A percentile compares a stretch with the other conserved stretches of the same genome.
phyloP scores from a whole-genome alignment of 1,140 invertebrate genomes.

The Drosophila eugracilis region DNA sequence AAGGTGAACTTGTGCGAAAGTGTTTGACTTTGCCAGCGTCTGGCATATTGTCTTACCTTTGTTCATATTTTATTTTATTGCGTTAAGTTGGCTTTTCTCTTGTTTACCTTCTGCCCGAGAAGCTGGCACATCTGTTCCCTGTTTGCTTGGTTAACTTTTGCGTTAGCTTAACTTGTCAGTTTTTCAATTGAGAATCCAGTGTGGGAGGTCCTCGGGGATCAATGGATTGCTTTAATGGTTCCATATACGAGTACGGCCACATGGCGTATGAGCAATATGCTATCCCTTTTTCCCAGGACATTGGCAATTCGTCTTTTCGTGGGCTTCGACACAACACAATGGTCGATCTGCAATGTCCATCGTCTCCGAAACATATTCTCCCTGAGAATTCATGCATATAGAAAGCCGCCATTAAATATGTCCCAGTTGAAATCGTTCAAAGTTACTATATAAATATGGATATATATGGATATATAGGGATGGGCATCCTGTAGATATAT shows the following conservation, averaged over 20 bases:
- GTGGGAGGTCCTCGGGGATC: slow-evolving; percentile 7
- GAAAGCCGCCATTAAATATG: slow-evolving; percentile 65
- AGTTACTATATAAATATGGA: slow-evolving; percentile 4
- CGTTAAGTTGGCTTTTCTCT: slow-evolving; percentile 27
- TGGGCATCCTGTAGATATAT: too few species aligned
- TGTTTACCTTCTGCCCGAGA: slow-evolving; percentile 49
- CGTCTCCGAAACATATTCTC: slow-evolving; percentile 10
- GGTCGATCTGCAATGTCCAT: slow-evolving; percentile 32
- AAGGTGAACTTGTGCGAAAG: slow-evolving; percentile 48
- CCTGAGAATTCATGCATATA: slow-evolving; percentile 62
- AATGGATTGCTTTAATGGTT: slow-evolving; percentile 62
- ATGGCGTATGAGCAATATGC: slow-evolving; percentile 64
- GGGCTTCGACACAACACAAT: slow-evolving; percentile 55
- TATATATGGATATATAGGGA: neutral
- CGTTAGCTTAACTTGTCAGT: slow-evolving; percentile 13
- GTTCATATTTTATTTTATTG: slow-evolving; percentile 66
- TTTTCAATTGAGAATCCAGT: neutral
- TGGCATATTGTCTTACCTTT: slow-evolving; percentile 76
- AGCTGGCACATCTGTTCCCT: slow-evolving; percentile 20
- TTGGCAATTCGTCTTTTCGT: slow-evolving; percentile 61
- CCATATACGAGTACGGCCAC: slow-evolving; percentile 33
- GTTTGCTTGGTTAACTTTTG: slow-evolving; percentile 45
- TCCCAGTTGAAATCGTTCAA: slow-evolving; percentile 27
- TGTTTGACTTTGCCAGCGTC: slow-evolving; percentile 71
- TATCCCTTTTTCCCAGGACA: slow-evolving; percentile 6